Evolutionary conservation across 2,797 vertebrate genomes (phyloP), one percentile per base, ranked within the genome.

Genomic region (Oreortyx pictus): DNA sequence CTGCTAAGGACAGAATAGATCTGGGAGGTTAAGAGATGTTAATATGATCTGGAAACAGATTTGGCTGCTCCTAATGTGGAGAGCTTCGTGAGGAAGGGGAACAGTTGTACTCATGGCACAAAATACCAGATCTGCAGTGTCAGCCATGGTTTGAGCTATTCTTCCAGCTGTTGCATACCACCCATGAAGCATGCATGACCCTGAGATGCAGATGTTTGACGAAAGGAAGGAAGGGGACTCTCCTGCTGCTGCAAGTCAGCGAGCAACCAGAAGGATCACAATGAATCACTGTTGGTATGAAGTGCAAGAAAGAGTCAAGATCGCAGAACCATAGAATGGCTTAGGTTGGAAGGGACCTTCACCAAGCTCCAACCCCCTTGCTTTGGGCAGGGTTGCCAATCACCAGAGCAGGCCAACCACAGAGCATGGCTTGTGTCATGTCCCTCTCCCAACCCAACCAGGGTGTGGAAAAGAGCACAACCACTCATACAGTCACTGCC

Each of bases 141-240:
- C 39, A 44, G 72, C 43, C 23, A 0, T 2, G 8, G 20, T 64
- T 52, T 0, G 0, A 31, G 56, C 39, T 43, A 17, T 37, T 39
- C 2, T 39, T 23, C 35, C 66, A 18, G 1, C 2, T 9, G 3
- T 22, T 0, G 16, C 43, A 0, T n/a, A 0, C 11, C 25, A 35
- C 27, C 56, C 20, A 0, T 7, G 18, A 5, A 2, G 12, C 43
- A 8, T 4, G 14, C 4, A 2, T 1, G 9, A 15, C 22, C 24
- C 64, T 8, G 9, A 19, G 17, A 25, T 7, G 75, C 14, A 46
- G 59, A 14, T 13, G 46, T 2, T 52, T 12, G 80, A 33, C 68
- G 37, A 37, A 22, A 41, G 16, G 16, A 16, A 6, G n/a, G 15
- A 43, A 14, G 24, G 27, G 46, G 11, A 17, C 15, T 66, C 12